Percentiles rank a stretch among this genome's conserved stretches.
These are phyloP conservation scores for Acronicta psi DNA, from an alignment of 2,888 invertebrate genomes.

Conservation along the genomic window DNA sequence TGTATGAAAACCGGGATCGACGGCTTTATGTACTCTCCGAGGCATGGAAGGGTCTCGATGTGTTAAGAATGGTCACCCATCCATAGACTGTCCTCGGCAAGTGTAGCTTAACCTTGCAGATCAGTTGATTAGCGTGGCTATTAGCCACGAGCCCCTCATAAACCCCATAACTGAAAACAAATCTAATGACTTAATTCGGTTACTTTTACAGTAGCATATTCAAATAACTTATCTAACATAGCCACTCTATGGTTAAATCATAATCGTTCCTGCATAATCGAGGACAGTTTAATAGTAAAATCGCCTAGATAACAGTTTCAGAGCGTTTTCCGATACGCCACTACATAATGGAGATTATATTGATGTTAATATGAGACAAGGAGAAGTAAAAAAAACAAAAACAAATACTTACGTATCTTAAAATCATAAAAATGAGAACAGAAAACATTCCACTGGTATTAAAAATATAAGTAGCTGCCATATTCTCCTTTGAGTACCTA, in stretches of 20 bases:
- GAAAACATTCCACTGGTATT: constrained; percentile 20
- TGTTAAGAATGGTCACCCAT: no score
- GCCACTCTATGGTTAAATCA: constrained; percentile 1
- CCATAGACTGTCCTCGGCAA: no score
- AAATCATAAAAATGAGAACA: constrained; percentile 20
- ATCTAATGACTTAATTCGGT: no score
- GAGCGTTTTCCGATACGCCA: constrained; percentile 40
- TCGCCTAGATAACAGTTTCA: constrained; percentile 39
- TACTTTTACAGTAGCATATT: no score
- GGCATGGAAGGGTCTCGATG: no score
- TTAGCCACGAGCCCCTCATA: no score
- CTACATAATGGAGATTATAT: constrained; percentile 13
- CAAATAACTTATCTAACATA: background rate
- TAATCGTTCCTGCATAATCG: constrained; percentile 40
- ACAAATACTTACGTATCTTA: background rate
- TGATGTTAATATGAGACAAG: background rate
- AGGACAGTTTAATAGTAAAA: constrained; percentile 19
- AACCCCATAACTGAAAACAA: no score
- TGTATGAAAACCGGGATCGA: no score
- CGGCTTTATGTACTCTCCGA: no score
- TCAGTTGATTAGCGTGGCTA: no score
- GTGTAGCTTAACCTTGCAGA: no score
- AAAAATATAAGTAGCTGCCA: constrained; percentile 25
- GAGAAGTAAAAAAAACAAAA: background rate
- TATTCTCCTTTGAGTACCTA: constrained; percentile 26